Evolutionary conservation across 2,797 vertebrate genomes (phyloP).

Genomic region (Phylloscopus collybita): DNA sequence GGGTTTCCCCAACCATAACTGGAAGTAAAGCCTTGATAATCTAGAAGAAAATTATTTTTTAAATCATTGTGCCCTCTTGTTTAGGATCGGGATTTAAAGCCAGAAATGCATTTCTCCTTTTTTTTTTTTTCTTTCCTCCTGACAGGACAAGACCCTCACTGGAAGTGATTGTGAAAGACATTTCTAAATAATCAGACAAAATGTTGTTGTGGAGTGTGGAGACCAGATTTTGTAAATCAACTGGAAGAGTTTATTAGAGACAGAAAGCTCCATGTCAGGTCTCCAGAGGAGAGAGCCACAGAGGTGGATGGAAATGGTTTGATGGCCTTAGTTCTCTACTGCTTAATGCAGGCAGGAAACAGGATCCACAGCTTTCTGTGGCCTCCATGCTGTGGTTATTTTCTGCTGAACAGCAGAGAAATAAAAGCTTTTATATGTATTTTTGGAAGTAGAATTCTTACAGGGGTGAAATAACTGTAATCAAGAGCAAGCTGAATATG

Average conservation of each 20-base stretch:
- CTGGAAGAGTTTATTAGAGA: background rate
- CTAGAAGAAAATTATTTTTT: background rate
- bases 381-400: constrained; percentile 65
- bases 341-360: constrained; percentile 32
- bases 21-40: background rate
- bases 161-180: background rate
- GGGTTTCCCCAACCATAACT: background rate
- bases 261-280: background rate
- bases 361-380: constrained; percentile 43
- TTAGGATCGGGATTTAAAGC: background rate
- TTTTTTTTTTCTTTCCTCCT: background rate
- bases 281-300: background rate
- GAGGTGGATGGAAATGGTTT: background rate
- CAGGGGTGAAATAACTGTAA: constrained; percentile 64
- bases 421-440: constrained; percentile 60
- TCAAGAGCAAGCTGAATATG: constrained; percentile 59
- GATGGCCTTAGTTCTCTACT: background rate
- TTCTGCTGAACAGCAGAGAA: constrained; percentile 64
- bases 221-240: background rate
- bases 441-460: constrained; percentile 58
- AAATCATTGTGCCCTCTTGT: background rate
- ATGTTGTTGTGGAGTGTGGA: background rate
- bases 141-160: background rate
- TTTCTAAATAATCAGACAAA: background rate
- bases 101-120: background rate